Conservation (phyloP, 2,888 invertebrate genomes). For the Metallyticus violacea region DNA sequence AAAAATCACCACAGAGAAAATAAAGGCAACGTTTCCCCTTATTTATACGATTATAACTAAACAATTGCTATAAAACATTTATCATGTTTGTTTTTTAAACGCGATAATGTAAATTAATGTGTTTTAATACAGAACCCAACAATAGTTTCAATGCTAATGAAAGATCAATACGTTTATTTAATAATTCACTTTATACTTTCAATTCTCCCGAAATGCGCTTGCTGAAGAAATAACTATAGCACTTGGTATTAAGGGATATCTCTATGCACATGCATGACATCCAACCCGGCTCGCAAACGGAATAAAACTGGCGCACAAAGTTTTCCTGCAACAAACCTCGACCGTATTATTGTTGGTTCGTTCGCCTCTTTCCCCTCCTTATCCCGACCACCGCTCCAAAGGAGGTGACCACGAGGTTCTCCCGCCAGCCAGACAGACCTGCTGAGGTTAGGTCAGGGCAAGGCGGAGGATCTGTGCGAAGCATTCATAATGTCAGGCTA, state of each 20-base stretch:
- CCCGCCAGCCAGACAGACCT: no score
- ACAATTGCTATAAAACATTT: no score
- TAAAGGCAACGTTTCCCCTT: neutral
- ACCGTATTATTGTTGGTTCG: neutral
- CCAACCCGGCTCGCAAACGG: no score
- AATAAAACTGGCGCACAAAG: no score
- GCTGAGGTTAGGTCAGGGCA: neutral
- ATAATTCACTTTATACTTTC: no score
- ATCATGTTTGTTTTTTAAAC: neutral
- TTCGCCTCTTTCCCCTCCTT: neutral
- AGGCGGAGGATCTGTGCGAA: no score
- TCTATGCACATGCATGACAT: neutral
- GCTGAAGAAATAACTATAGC: neutral
- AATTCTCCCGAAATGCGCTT: no score
- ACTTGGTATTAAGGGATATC: no score
- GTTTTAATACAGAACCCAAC: neutral
- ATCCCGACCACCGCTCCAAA: neutral
- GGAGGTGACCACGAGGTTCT: no score
- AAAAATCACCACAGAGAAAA: neutral
- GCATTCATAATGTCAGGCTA: no score
- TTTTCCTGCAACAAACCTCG: neutral
- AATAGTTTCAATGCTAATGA: neutral
- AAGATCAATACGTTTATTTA: no score
- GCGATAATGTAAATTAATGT: no score
- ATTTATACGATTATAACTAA: neutral